Conservation (phyloP, 2,888 invertebrate genomes). For the Phania funesta region DNA sequence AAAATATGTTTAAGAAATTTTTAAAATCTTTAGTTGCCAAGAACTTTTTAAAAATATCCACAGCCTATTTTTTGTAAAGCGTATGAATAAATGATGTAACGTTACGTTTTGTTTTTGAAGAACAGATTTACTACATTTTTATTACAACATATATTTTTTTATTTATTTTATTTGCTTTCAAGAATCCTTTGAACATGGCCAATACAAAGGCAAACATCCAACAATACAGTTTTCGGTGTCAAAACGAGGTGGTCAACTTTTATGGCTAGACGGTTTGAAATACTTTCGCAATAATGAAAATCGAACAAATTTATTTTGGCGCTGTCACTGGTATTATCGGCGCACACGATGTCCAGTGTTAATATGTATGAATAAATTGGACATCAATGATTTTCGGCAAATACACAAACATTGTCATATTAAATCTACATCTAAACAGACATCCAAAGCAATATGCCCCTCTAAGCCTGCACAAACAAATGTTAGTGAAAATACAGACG, state of each 20-base stretch:
- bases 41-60: too few species aligned
- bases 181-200: constrained; percentile 69
- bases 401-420: constrained; percentile 79
- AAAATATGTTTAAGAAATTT: too few species aligned
- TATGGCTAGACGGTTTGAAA: constrained; percentile 79
- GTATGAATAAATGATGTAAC: too few species aligned
- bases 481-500: not conserved
- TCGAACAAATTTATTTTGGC: constrained; percentile 79
- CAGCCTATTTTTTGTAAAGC: too few species aligned
- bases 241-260: constrained; percentile 78
- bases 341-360: constrained; percentile 78
- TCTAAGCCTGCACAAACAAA: not conserved
- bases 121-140: not conserved
- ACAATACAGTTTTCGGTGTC: constrained; percentile 78
- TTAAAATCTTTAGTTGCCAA: too few species aligned
- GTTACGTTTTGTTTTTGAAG: not conserved
- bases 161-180: constrained; percentile 18
- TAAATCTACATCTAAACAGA: constrained; percentile 67
- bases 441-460: not conserved
- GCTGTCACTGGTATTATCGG: constrained; percentile 79
- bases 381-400: constrained; percentile 78
- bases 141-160: constrained; percentile 48
- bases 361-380: constrained; percentile 79
- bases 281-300: constrained; percentile 80
- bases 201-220: constrained; percentile 74